Evolutionary conservation across 1,140 invertebrate species (phyloP), one percentile per base, ranked within the genome.

Genomic region (Microvelia longipes): DNA sequence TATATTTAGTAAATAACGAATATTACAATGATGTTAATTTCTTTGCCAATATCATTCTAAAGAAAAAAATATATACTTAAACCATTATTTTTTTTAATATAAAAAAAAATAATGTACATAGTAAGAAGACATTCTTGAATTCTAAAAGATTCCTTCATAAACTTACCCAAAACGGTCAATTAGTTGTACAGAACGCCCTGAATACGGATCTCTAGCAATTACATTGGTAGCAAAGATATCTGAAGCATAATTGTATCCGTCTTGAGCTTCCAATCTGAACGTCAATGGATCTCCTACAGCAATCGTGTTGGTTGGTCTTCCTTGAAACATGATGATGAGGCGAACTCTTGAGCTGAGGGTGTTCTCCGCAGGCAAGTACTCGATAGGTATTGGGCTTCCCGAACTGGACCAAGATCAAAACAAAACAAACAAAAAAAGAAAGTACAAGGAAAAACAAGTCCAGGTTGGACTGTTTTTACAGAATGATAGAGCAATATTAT

Each of bases 141-240:
- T n/a, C n/a, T n/a, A n/a, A n/a, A n/a, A n/a, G n/a, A n/a, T n/a
- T n/a, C n/a, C n/a, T n/a, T n/a, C n/a, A n/a, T n/a, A n/a, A n/a
- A 78, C 81, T 79, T 83, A 93, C 91, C 92, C 93, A 76, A 90
- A 88, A 81, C 90, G 83, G 79, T 96, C 93, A 71, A 95, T 94
- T 0, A 96, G 80, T 75, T 93, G 91, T 28, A 95, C 92, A 50
- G 90, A 91, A 76, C 92, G 81, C 65, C 92, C 92, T 0, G 92
- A 90, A 77, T 95, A 95, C 0, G 93, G 92, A 85, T 96, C 92
- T 77, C 92, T 85, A 1, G 92, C 93, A n/a, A 94, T 89, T 0
- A 94, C 92, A 78, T 95, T 94, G 0, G 91, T 94, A 1, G 93
- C 93, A 77, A 95, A 96, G 69, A 96, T 94, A 75, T 96, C 93